Percentiles rank a stretch among this genome's conserved stretches.
Evolutionary conservation across 2,888 invertebrate genomes (phyloP).

Genomic region (Creontiades dilutus): DNA sequence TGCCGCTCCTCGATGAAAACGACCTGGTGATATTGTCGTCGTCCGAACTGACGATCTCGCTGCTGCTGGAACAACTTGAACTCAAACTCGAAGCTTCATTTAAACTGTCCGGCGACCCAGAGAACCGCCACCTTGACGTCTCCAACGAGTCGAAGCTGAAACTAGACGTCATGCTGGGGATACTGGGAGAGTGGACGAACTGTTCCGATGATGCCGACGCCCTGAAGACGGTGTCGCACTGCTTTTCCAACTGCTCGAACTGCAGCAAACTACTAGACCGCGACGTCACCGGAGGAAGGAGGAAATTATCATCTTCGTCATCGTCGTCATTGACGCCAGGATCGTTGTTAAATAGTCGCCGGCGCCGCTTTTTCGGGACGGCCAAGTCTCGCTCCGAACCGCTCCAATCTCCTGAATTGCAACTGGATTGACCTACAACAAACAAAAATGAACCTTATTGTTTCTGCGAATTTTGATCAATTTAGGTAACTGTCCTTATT

Average conservation of each 20-base stretch:
- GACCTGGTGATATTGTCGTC: conserved; percentile 76
- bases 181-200: conserved; percentile 75
- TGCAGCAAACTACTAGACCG: conserved; percentile 88
- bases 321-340: conserved; percentile 76
- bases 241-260: conserved; percentile 90
- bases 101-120: conserved; percentile 81
- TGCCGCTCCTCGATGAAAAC: conserved; percentile 75
- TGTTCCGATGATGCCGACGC: conserved; percentile 76
- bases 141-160: conserved; percentile 77
- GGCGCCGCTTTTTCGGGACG: conserved; percentile 86
- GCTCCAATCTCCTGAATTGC: conserved; percentile 79
- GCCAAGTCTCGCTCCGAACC: conserved; percentile 87
- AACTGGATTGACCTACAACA: conserved; percentile 46
- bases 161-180: conserved; percentile 73
- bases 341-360: conserved; percentile 79
- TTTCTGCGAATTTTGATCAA: background rate
- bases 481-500: no score
- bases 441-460: conserved; percentile 29
- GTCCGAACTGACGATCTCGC: conserved; percentile 75
- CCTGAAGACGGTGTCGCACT: conserved; percentile 81
- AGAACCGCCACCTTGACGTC: conserved; percentile 80
- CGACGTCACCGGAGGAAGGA: conserved; percentile 58
- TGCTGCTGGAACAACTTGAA: conserved; percentile 74
- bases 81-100: conserved; percentile 75
- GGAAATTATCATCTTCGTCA: conserved; percentile 77